phyloP scores from a whole-genome alignment of 1,140 invertebrate genomes.

The Trypoxylus dichotomus region DNA sequence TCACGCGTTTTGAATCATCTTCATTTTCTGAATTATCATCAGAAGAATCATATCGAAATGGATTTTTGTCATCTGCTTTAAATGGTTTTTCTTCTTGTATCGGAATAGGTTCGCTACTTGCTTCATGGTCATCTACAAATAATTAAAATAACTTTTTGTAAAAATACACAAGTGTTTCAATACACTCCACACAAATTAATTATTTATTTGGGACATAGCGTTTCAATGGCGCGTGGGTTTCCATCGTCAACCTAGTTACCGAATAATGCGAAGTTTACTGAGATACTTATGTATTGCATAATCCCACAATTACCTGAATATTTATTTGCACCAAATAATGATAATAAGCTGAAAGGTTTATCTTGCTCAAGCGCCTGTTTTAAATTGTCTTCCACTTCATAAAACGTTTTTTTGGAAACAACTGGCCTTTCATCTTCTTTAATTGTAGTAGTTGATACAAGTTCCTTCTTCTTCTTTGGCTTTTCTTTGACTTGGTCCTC shows the following conservation, averaged over 20 bases:
- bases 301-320: background rate
- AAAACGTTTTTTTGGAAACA: constrained; percentile 67
- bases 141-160: no score
- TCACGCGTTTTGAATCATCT: constrained; percentile 48
- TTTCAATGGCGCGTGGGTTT: no score
- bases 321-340: constrained; percentile 26
- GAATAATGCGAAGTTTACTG: no score
- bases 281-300: no score
- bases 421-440: constrained; percentile 42
- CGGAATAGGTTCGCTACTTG: background rate
- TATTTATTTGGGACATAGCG: no score
- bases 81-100: background rate
- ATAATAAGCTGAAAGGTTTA: constrained; percentile 2
- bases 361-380: constrained; percentile 54
- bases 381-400: constrained; percentile 62
- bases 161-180: no score
- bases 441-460: background rate
- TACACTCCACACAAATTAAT: no score
- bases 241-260: no score
- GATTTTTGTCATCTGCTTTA: constrained; percentile 48
- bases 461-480: constrained; percentile 34
- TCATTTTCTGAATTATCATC: constrained; percentile 48
- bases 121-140: background rate
- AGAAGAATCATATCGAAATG: constrained; percentile 66
- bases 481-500: constrained; percentile 45